A percentile compares a stretch with the other conserved stretches of the same genome.
Evolutionary conservation across 2,797 vertebrate genomes (phyloP).

Genomic region (Buphagus erythrorhynchus): DNA sequence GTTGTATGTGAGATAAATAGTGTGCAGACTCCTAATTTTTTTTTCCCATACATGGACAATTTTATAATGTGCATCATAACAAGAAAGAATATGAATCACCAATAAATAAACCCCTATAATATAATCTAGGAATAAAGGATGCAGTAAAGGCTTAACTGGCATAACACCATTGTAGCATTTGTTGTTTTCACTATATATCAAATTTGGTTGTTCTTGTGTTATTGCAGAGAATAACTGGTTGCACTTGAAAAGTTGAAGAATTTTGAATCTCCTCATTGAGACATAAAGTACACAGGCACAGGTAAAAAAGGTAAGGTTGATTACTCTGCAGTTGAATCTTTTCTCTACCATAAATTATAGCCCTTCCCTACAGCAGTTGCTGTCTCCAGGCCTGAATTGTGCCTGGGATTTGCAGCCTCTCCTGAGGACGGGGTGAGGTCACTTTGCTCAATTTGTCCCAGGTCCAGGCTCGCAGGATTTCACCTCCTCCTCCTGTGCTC

Average conservation of each 20-base stretch:
- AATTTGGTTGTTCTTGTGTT: not conserved
- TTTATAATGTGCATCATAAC: not conserved
- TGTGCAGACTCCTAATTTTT: not conserved
- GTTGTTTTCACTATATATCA: not conserved
- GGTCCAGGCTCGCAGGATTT: not conserved
- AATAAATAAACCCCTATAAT: not conserved
- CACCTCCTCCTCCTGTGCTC: accelerated
- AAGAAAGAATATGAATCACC: not conserved
- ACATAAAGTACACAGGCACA: not conserved
- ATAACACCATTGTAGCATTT: not conserved
- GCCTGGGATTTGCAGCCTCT: not conserved
- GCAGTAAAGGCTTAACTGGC: not conserved
- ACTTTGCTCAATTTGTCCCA: accelerated
- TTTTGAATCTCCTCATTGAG: not conserved
- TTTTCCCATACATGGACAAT: not conserved
- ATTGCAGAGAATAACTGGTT: not conserved
- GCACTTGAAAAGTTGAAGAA: not conserved
- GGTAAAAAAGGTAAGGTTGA: not conserved
- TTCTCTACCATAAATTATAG: not conserved
- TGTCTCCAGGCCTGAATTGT: not conserved
- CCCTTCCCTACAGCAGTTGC: not conserved
- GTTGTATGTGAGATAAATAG: not conserved
- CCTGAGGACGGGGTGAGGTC: not conserved
- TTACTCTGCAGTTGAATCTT: not conserved
- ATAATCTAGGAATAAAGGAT: not conserved